Conservation (phyloP, 2,888 invertebrate species). For the Epiblema foenella region DNA sequence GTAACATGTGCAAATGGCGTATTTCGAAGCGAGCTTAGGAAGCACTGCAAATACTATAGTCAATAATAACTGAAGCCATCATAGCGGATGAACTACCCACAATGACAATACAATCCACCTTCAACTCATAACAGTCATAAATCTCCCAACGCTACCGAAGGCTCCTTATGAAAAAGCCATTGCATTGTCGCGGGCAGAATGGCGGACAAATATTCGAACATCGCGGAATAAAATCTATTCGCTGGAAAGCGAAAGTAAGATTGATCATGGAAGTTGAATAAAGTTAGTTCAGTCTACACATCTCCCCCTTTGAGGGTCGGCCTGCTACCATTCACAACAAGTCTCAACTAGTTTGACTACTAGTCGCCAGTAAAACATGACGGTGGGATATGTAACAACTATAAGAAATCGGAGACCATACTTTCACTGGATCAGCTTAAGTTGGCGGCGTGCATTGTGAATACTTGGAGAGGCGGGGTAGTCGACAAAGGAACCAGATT, state of each 20-base stretch:
- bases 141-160: constrained; percentile 24
- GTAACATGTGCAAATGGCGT: too few species aligned
- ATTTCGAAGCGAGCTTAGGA: too few species aligned
- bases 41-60: neutral
- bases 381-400: neutral
- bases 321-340: neutral
- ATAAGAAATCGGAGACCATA: neutral
- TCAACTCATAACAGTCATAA: constrained; percentile 40
- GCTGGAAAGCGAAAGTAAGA: constrained; percentile 75
- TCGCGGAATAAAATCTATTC: constrained; percentile 68
- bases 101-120: constrained; percentile 32
- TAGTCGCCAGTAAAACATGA: neutral
- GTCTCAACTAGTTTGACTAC: neutral
- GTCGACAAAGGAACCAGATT: constrained; percentile 28
- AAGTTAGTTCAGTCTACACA: constrained; percentile 59
- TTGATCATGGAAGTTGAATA: constrained; percentile 72
- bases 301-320: constrained; percentile 46
- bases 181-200: constrained; percentile 42
- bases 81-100: constrained; percentile 16
- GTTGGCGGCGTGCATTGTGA: neutral
- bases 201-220: constrained; percentile 44
- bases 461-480: constrained; percentile 14
- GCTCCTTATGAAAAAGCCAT: constrained; percentile 43
- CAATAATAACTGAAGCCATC: neutral
- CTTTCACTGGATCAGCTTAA: neutral